Evolutionary conservation across 2,113 vertebrate species (phyloP).

Genomic region (Acanthochromis polyacanthus): DNA sequence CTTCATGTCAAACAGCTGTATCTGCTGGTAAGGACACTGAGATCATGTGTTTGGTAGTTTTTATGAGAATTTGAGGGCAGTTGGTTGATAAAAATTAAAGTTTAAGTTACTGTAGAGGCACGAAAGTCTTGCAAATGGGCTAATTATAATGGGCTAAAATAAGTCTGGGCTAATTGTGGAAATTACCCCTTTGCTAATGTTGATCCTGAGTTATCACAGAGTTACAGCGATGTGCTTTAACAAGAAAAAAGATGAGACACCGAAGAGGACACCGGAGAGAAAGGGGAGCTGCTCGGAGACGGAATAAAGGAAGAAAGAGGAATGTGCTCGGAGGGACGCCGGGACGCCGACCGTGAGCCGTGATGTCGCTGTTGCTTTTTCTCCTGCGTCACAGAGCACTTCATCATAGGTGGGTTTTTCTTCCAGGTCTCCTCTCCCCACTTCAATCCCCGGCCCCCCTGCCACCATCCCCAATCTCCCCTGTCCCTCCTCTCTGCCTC

Average conservation of each 20-base stretch:
- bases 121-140: no score
- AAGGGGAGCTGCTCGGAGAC: slow-evolving; percentile 27
- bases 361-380: slow-evolving; percentile 71
- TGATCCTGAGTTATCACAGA: slow-evolving; percentile 26
- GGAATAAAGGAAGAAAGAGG: slow-evolving; percentile 60
- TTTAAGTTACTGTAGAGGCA: background rate
- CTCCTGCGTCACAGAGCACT: slow-evolving; percentile 76
- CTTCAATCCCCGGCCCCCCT: slow-evolving; percentile 26
- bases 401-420: slow-evolving; percentile 86
- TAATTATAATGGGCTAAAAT: no score
- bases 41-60: background rate
- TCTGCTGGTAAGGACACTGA: background rate
- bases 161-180: slow-evolving; percentile 57
- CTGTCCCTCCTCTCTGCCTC: slow-evolving; percentile 66
- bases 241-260: slow-evolving; percentile 36
- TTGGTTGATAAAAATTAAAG: no score
- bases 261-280: slow-evolving; percentile 50
- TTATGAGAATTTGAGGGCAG: background rate
- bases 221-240: slow-evolving; percentile 20
- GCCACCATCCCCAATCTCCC: slow-evolving; percentile 56
- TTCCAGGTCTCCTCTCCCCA: slow-evolving; percentile 50
- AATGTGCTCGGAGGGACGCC: slow-evolving; percentile 64
- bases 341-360: slow-evolving; percentile 72
- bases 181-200: slow-evolving; percentile 51
- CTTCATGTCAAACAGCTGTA: background rate